These are phyloP conservation scores for Suillia variegata DNA, from an alignment of 2,888 invertebrate species.

Conservation along the genomic window DNA sequence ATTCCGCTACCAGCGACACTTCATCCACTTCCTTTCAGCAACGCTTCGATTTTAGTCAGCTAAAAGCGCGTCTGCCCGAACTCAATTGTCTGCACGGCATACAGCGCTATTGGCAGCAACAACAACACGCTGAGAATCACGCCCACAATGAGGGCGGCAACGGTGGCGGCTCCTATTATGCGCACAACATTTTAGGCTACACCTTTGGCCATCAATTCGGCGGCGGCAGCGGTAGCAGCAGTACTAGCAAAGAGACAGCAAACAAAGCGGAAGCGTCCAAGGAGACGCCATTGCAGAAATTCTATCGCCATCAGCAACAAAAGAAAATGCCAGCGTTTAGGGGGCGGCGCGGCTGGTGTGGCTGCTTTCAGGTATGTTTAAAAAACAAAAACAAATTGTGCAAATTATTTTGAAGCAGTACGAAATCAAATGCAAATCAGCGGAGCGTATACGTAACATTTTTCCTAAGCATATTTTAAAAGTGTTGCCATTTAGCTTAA, in stretches of 20 bases:
- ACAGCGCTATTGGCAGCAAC: constrained; percentile 53
- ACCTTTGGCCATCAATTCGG: constrained; percentile 55
- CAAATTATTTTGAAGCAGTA: not conserved
- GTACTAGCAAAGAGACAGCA: constrained; percentile 7
- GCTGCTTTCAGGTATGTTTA: constrained; percentile 78
- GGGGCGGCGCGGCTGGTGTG: constrained; percentile 72
- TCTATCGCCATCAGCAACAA: constrained; percentile 60
- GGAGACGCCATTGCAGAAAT: constrained; percentile 60
- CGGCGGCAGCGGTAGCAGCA: too few relatives aligned
- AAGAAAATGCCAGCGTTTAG: constrained; percentile 70
- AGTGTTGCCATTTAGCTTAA: too few relatives aligned
- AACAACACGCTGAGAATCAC: constrained; percentile 28
- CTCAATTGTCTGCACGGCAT: constrained; percentile 58
- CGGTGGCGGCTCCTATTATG: constrained; percentile 50
- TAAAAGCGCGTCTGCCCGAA: constrained; percentile 73
- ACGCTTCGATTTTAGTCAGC: constrained; percentile 64
- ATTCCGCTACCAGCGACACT: constrained; percentile 47
- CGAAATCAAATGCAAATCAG: not conserved
- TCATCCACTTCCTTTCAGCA: constrained; percentile 57
- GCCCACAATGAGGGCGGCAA: constrained; percentile 38
- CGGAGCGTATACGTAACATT: not conserved
- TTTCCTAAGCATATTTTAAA: too few relatives aligned
- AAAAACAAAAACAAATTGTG: too few relatives aligned
- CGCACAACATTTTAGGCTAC: constrained; percentile 59
- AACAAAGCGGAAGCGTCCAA: constrained; percentile 29